Evolutionary conservation across 1,140 invertebrate genomes (phyloP), one percentile per base, ranked within the genome.

Genomic region (Muscidifurax raptorellus): DNA sequence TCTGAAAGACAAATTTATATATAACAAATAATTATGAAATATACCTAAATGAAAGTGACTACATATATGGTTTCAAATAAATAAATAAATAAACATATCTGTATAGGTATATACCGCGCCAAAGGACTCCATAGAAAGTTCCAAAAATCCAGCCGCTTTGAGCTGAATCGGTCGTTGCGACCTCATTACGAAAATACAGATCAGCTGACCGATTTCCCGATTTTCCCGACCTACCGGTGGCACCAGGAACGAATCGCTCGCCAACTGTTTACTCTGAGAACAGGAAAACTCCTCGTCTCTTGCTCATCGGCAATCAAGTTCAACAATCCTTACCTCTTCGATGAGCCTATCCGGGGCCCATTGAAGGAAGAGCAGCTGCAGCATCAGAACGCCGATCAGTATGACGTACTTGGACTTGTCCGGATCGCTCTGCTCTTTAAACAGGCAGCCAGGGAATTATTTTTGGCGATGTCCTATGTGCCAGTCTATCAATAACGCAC

Each of bases 341-440:
- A 69, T 27, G 9, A 80, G 64, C 22, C 40, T 15, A 9, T 80
- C 77, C 9, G 77, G 59, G 10, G 59, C 77, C 77, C 77, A 80
- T 15, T 80, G 59, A 44, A 40, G n/a, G 25, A 40, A 44, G 22
- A 80, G 25, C n/a, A 80, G n/a, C n/a, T 66, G 28, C 6, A 66
- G 5, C 30, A 80, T 7, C 2, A 36, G n/a, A 0, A 67, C 32
- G 3, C 36, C 15, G 3, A 80, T 18, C 12, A 80, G 59, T 1
- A 32, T 36, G 2, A 44, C 30, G 22, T 40, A 66, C 22, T 80
- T 66, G 18, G 10, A 67, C 36, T 67, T 80, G 22, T 80, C 64
- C 2, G 59, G 59, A 40, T 80, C 59, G 5, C n/a, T 40, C 77
- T 80, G 59, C 27, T 30, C 15, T 28, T 30, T 13, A 30, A 78